These are phyloP conservation scores for Thaumatotibia leucotreta DNA, from an alignment of 1,140 invertebrate species.

Conservation along the genomic window DNA sequence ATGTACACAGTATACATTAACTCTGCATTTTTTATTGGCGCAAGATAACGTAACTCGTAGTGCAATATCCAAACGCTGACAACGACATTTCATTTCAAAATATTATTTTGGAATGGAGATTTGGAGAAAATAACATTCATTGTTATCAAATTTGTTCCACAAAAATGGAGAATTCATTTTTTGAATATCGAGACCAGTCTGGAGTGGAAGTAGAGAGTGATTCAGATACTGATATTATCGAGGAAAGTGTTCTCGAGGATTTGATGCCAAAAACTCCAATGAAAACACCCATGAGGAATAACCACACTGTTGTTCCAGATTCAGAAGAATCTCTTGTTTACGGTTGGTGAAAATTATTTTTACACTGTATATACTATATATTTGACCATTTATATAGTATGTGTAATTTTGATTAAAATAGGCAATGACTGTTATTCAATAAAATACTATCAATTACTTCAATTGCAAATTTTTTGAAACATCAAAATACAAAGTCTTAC, in stretches of 20 bases:
- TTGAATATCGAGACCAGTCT: constrained; percentile 56
- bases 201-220: constrained; percentile 35
- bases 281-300: constrained; percentile 44
- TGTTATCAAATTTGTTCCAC: neutral
- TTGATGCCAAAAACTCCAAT: constrained; percentile 18
- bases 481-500: too few relatives aligned
- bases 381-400: constrained; percentile 4
- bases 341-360: constrained; percentile 27
- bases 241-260: constrained; percentile 49
- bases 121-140: neutral
- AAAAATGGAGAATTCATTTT: constrained; percentile 62
- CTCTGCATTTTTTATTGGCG: neutral
- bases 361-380: neutral
- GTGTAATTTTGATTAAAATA: too few relatives aligned
- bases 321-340: constrained; percentile 52
- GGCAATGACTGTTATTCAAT: too few relatives aligned
- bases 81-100: constrained; percentile 36
- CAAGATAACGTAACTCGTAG: neutral
- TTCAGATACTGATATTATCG: constrained; percentile 53
- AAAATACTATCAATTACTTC: too few relatives aligned
- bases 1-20: neutral
- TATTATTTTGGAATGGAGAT: constrained; percentile 15
- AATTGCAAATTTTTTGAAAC: too few relatives aligned
- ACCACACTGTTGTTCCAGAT: constrained; percentile 55
- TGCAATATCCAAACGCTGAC: constrained; percentile 27